Conservation (phyloP, 1,140 invertebrate genomes). For the Cardiocondyla obscurior region DNA sequence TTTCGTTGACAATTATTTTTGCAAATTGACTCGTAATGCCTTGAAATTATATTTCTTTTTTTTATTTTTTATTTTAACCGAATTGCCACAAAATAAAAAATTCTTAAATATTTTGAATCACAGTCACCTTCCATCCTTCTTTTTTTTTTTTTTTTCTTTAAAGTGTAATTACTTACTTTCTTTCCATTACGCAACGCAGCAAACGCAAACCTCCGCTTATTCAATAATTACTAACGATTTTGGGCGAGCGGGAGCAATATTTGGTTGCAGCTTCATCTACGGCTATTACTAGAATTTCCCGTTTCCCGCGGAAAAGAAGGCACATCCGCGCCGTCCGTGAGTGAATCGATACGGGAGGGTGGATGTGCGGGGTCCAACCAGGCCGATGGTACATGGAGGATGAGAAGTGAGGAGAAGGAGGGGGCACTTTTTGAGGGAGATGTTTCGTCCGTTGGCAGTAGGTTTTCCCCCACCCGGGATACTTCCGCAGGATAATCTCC, state of each 20-base stretch:
- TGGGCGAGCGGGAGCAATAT: not conserved
- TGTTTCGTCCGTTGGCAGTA: conserved; percentile 80
- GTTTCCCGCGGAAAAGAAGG: conserved; percentile 53
- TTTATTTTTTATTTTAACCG: not conserved
- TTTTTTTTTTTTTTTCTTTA: too few species aligned
- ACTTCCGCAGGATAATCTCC: conserved; percentile 78
- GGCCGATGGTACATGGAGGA: conserved; percentile 41
- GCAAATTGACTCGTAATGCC: not conserved
- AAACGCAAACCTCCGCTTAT: not conserved
- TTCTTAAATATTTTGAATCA: not conserved
- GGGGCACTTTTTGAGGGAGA: conserved; percentile 81
- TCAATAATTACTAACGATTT: not conserved
- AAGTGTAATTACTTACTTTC: not conserved
- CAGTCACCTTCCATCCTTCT: not conserved
- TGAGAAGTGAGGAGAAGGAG: conserved; percentile 53
- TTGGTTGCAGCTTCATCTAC: conserved; percentile 9
- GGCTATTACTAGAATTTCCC: conserved; percentile 6
- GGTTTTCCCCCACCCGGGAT: conserved; percentile 61
- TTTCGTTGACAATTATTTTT: not conserved
- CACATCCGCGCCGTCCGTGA: conserved; percentile 70
- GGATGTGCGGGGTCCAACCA: conserved; percentile 60
- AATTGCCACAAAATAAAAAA: not conserved
- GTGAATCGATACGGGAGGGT: conserved; percentile 79
- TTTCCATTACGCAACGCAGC: not conserved
- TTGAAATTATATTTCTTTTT: too few species aligned